Base-by-base conservation (phyloP, 2,888 invertebrate genomes). In the Dryomyza anilis region DNA sequence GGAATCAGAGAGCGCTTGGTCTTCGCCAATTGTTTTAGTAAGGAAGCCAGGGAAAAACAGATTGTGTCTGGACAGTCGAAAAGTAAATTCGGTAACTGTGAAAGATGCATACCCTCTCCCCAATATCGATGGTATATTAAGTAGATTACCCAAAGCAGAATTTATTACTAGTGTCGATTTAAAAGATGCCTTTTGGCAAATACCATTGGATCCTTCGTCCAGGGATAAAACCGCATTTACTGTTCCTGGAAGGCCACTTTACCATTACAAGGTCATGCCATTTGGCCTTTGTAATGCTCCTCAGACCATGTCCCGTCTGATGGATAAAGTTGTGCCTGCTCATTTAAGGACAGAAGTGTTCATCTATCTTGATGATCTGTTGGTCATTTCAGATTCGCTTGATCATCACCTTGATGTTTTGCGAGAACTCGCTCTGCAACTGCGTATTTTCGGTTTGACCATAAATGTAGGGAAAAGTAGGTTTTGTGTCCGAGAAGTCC, bases 1-100 rank as follows among this genome's bases (percentile, higher is more conserved):
- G 53, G 72, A 70, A 21, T 72, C 72, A 1, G 10, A 29, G 2
- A 48, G 27, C 3, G 61, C 57, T n/a, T 65, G 62, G 65, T 62
- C 60, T 1, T 65, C 65, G 1, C 65, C 65, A 21, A 53, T 29
- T 2, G 65, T 65, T 16, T 25, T 60, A 2, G 23, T 60, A 8
- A 10, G 27, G 12, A 60, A 60, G 29, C 56, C 56, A 1, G 65
- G 48, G 16, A 65, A 65, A 23, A 33, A 56, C 8, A 21, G 56
- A n/a, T 61, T 65, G n/a, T 65, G 65, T 30, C 39, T 61, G 16
- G 61, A 60, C n/a, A 45, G 45, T 2, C 55, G 61, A 10, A 56
- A 61, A 50, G 19, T 61, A 19, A 61, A 60, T 19, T 46, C 46
- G 16, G 65, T 65, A 5, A 65, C 61, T 3, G 1, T 50, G 8